These are phyloP conservation scores for Nannospalax galili DNA, from an alignment of 2,113 vertebrate genomes.

Conservation along the genomic window DNA sequence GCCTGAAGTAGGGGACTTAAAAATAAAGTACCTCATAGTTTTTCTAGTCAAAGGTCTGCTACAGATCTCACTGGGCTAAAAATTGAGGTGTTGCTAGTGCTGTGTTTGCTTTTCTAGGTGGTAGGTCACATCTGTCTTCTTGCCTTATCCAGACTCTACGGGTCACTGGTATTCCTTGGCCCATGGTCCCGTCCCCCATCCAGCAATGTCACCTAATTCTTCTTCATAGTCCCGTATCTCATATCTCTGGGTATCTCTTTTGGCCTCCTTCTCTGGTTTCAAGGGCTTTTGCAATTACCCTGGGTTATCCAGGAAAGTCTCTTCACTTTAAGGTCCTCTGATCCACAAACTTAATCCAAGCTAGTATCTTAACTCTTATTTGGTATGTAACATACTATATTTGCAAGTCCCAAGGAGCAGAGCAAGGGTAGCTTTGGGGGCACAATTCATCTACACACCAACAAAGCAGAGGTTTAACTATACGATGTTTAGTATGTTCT, in stretches of 20 bases:
- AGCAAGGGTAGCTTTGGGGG: not conserved
- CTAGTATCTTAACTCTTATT: not conserved
- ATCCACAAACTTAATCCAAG: not conserved
- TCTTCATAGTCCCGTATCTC: not conserved
- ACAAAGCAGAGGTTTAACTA: not conserved
- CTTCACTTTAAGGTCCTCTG: not conserved
- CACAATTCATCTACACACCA: not conserved
- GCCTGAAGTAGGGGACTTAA: not conserved
- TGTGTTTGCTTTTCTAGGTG: not conserved
- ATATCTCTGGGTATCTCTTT: not conserved
- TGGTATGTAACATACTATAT: not conserved
- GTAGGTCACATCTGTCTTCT: not conserved
- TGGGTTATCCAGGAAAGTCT: not conserved
- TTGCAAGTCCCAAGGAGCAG: not conserved
- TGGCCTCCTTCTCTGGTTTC: not conserved
- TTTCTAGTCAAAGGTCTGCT: not conserved
- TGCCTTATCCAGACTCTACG: not conserved
- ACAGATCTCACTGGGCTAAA: not conserved
- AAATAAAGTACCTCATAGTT: not conserved
- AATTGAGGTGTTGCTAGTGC: not conserved
- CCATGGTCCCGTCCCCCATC: not conserved
- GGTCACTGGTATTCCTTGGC: not conserved
- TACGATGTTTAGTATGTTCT: not conserved
- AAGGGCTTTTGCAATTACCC: not conserved
- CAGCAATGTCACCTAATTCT: not conserved